These are phyloP conservation scores for Nettapus auritus DNA, from an alignment of 2,113 vertebrate species.

Conservation along the genomic window DNA sequence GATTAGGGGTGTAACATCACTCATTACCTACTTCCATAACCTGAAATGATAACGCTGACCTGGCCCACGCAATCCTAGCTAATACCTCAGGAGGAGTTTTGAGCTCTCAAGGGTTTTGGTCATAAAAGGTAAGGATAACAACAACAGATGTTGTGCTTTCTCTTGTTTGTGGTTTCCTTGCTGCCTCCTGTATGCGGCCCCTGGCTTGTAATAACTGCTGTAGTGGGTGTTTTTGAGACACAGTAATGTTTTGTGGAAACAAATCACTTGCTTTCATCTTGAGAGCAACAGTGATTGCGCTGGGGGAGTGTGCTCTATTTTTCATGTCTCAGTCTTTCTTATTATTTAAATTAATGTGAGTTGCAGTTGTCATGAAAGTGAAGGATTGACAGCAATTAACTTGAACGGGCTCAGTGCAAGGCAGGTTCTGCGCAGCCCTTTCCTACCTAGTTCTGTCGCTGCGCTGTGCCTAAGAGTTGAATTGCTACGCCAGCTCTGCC, in stretches of 20 bases:
- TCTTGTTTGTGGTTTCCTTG: constrained; percentile 15
- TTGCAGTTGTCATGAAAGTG: constrained; percentile 59
- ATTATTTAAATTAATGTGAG: constrained; percentile 69
- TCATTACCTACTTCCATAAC: background rate
- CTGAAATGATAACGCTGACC: background rate
- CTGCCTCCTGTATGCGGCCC: background rate
- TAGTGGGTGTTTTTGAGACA: constrained; percentile 23
- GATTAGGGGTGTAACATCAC: background rate
- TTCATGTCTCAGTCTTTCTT: constrained; percentile 66
- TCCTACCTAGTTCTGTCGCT: background rate
- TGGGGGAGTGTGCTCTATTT: constrained; percentile 49
- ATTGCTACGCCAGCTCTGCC: background rate
- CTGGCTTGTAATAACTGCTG: constrained; percentile 30
- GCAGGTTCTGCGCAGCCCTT: background rate
- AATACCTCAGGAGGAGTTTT: constrained; percentile 19
- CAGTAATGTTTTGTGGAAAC: constrained; percentile 43
- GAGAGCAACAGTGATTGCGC: constrained; percentile 61
- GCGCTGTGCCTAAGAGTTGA: background rate
- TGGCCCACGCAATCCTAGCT: background rate
- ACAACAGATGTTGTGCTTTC: background rate
- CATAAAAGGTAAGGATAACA: constrained; percentile 38
- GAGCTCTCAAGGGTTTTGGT: constrained; percentile 3
- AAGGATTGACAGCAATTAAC: constrained; percentile 62
- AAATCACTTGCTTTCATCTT: constrained; percentile 67
- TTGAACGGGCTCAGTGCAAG: background rate